Percentiles rank a stretch among this genome's conserved stretches.
Conservation (phyloP, 2,888 invertebrate genomes). For the Pyralis farinalis region DNA sequence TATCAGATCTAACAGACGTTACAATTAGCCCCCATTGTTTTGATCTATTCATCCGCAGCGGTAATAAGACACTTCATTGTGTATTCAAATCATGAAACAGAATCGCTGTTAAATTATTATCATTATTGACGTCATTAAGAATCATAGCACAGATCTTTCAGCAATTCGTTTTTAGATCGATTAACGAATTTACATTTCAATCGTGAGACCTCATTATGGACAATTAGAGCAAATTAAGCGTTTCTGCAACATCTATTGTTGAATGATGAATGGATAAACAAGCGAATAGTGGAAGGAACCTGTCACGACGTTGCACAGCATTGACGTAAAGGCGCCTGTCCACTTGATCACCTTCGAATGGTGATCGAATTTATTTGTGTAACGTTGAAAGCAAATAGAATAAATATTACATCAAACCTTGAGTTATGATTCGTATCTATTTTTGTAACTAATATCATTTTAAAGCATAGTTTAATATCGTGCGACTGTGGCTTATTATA, state of each 20-base stretch:
- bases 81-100: too few species aligned
- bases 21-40: too few species aligned
- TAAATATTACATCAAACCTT: too few species aligned
- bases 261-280: not conserved
- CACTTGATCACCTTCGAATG: not conserved
- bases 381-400: not conserved
- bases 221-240: not conserved
- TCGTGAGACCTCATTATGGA: not conserved
- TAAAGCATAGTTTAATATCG: too few species aligned
- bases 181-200: not conserved
- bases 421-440: too few species aligned
- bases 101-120: too few species aligned
- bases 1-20: too few species aligned
- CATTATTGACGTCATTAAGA: not conserved
- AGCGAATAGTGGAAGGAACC: not conserved
- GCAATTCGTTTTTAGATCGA: not conserved
- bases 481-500: too few species aligned
- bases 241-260: not conserved
- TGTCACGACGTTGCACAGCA: not conserved
- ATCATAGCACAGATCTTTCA: not conserved
- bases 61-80: too few species aligned
- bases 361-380: not conserved
- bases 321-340: not conserved
- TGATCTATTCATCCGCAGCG: too few species aligned
- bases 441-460: too few species aligned